phyloP scores from a whole-genome alignment of 2,888 invertebrate species.

The Drosophila tanythrix region DNA sequence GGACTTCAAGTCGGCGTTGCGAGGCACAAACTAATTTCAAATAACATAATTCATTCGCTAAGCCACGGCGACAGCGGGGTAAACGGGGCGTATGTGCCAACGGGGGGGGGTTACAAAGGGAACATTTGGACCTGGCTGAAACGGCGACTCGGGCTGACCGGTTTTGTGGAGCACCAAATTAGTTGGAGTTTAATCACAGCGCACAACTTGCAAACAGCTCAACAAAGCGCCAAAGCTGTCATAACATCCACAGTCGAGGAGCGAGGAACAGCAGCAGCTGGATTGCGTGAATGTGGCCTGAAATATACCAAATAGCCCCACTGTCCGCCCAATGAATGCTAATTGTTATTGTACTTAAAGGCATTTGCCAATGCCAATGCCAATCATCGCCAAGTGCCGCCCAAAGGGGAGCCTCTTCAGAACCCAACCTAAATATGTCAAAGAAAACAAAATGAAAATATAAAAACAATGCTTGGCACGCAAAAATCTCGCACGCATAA shows the following conservation, averaged over 20 bases:
- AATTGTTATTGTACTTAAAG: conserved; percentile 64
- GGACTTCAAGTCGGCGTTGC: conserved; percentile 50
- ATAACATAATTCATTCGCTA: conserved; percentile 84
- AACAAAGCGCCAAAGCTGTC: conserved; percentile 65
- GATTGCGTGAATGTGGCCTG: not conserved
- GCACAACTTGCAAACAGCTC: conserved; percentile 35
- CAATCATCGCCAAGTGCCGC: not conserved
- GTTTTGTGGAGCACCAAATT: conserved; percentile 74
- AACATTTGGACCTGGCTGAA: conserved; percentile 47
- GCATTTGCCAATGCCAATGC: conserved; percentile 9
- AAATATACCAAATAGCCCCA: conserved; percentile 15
- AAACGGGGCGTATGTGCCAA: conserved; percentile 14
- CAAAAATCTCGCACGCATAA: conserved; percentile 68
- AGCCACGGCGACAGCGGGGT: conserved; percentile 45
- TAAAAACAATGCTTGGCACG: conserved; percentile 36
- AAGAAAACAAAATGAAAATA: conserved; percentile 2
- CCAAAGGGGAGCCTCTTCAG: not conserved
- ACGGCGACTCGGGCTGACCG: conserved; percentile 52
- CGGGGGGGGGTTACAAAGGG: conserved; percentile 6
- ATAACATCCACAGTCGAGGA: conserved; percentile 40
- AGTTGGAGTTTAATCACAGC: conserved; percentile 75
- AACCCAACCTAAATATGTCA: conserved; percentile 36
- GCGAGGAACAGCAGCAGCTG: not conserved
- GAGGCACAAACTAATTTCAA: conserved; percentile 83
- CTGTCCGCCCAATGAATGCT: conserved; percentile 53